These are phyloP conservation scores for Phenganax subtilis DNA, from an alignment of 92 coral and sea anemone species.

Conservation along the genomic window DNA sequence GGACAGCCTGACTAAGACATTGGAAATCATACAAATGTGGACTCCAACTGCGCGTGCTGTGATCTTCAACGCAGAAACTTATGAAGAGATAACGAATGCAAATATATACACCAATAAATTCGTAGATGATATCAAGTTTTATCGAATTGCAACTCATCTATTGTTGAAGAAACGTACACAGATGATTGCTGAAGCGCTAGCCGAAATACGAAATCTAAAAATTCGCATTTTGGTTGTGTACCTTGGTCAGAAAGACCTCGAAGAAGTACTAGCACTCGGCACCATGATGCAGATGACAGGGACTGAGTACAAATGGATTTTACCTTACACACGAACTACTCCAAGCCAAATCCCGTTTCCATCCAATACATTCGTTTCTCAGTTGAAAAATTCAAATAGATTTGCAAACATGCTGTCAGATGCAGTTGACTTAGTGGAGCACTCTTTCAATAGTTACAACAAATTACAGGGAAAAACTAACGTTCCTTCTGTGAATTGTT, in stretches of 20 bases:
- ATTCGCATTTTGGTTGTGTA: slow-evolving; percentile 14
- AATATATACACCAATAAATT: neutral
- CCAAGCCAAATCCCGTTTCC: neutral
- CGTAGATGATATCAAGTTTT: slow-evolving; percentile 2
- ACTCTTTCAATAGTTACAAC: neutral
- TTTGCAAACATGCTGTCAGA: slow-evolving; percentile 8
- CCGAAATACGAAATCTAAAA: neutral
- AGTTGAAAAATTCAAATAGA: slow-evolving; percentile 1
- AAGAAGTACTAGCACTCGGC: slow-evolving; percentile 1
- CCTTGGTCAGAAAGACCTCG: neutral
- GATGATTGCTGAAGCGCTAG: neutral
- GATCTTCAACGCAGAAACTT: slow-evolving; percentile 15
- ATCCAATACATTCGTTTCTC: neutral
- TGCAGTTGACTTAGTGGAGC: slow-evolving; percentile 10
- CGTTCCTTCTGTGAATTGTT: slow-evolving; percentile 3
- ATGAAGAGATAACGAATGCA: neutral
- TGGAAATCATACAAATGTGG: slow-evolving; percentile 15
- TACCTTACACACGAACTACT: neutral
- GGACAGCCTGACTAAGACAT: slow-evolving; percentile 3
- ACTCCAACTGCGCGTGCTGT: slow-evolving; percentile 8
- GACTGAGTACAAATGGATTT: slow-evolving; percentile 22
- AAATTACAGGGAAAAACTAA: neutral
- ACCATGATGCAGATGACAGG: slow-evolving; percentile 32
- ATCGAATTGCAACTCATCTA: slow-evolving; percentile 1
- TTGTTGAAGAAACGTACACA: slow-evolving; percentile 2